Percentiles rank a stretch among this genome's conserved stretches.
phyloP scores from a whole-genome alignment of 1,140 invertebrate species.

The Eriosoma lanigerum region DNA sequence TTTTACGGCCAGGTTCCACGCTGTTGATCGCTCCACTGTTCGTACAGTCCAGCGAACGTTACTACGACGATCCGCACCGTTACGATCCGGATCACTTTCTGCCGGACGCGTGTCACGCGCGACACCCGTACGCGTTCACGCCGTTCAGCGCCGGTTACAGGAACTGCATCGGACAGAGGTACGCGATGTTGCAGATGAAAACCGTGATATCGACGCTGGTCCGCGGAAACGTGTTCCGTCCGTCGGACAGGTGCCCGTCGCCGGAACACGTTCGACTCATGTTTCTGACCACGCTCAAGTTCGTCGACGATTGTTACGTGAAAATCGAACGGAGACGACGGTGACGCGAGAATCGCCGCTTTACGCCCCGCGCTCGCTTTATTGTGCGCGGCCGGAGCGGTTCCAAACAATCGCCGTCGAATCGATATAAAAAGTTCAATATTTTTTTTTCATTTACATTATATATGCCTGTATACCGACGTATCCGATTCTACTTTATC shows the following conservation, averaged over 20 bases:
- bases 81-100: slow-evolving; percentile 62
- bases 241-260: slow-evolving; percentile 23
- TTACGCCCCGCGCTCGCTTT: no score
- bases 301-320: slow-evolving; percentile 7
- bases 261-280: background rate
- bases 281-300: slow-evolving; percentile 27
- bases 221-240: slow-evolving; percentile 53
- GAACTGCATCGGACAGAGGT: slow-evolving; percentile 64
- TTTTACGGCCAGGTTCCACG: background rate
- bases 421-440: no score
- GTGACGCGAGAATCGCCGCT: no score
- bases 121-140: slow-evolving; percentile 61
- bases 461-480: no score
- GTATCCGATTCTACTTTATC: no score
- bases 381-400: no score
- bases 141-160: slow-evolving; percentile 66
- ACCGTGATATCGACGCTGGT: slow-evolving; percentile 60
- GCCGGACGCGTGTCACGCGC: slow-evolving; percentile 60
- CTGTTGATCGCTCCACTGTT: background rate
- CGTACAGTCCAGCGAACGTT: slow-evolving; percentile 62
- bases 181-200: slow-evolving; percentile 62
- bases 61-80: slow-evolving; percentile 59
- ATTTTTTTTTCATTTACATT: no score
- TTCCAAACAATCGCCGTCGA: no score
- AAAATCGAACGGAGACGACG: slow-evolving; percentile 13